Conservation (phyloP, 64 coral and sea anemone genomes). For the Actinia equina region DNA sequence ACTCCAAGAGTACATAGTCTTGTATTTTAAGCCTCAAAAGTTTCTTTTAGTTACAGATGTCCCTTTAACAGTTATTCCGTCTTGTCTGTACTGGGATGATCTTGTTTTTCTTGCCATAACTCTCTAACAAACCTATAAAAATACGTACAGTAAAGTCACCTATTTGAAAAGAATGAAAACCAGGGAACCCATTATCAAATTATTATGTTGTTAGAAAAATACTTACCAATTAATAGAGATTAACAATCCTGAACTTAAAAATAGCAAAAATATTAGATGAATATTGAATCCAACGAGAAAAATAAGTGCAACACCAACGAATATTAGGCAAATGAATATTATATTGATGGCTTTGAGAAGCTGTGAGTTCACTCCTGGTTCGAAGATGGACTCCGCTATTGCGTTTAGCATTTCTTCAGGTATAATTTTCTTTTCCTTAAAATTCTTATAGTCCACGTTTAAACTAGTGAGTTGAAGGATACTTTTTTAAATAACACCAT, state of each 20-base stretch:
- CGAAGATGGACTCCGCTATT: slow-evolving; percentile 72
- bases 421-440: too few relatives aligned
- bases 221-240: slow-evolving; percentile 78
- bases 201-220: too few relatives aligned
- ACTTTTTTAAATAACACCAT: background rate
- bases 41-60: too few relatives aligned
- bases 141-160: background rate
- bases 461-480: background rate
- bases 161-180: background rate
- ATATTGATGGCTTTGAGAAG: slow-evolving; percentile 68
- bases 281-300: slow-evolving; percentile 71
- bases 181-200: background rate
- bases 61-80: background rate
- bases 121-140: background rate
- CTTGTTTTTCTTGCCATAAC: background rate
- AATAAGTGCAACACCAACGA: slow-evolving; percentile 40
- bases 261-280: slow-evolving; percentile 52
- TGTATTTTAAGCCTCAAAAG: too few relatives aligned
- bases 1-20: too few relatives aligned
- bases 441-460: background rate
- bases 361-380: slow-evolving; percentile 73
- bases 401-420: background rate
- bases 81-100: background rate
- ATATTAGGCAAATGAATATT: slow-evolving; percentile 60
- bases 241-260: slow-evolving; percentile 54